Base-by-base conservation (phyloP, 2,888 invertebrate species). In the Drosophila algonquin region DNA sequence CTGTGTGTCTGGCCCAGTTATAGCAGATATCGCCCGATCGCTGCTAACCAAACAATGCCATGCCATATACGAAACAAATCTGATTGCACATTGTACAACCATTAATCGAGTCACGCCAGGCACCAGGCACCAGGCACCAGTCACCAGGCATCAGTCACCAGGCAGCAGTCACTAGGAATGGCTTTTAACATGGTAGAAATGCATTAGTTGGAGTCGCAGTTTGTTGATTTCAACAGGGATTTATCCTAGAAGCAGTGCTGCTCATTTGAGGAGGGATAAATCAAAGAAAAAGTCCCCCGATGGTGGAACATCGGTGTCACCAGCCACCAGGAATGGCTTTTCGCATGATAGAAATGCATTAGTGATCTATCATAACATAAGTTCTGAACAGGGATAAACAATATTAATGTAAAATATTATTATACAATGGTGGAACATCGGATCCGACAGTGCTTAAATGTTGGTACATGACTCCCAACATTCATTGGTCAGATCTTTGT, bases 161-260 rank as follows among this genome's bases (percentile, higher is more conserved):
- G 21, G 21, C 21, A 21, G 21, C 14, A 10, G 12, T 46, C 44
- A 52, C 35, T 4, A 14, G 40, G 14, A 52, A 61, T 73, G 59
- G 32, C 18, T 48, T 65, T 53, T 21, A 51, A 65, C 77, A 82
- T 80, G 83, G 61, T 50, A 77, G 35, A 74, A 64, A 64, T 58
- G 64, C 68, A 82, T 82, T 76, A 80, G 51, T 40, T 40, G 14
- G 40, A n/a, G n/a, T 40, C 40, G n/a, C 7, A n/a, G 2, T 8
- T 8, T 30, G 7, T 1, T 8, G 8, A 8, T 30, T 30, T 7
- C 30, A 30, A 30, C 30, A 30, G 30, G 30, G 30, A 30, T 30
- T 30, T 30, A 2, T 30, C 30, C 27, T 7, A 27, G 27, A 27
- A 7, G 27, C 1, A 7, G 0, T 7, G 27, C 27, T 27, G 7